Evolutionary conservation across 2,888 invertebrate species (phyloP).

Genomic region (Morpho helenor): DNA sequence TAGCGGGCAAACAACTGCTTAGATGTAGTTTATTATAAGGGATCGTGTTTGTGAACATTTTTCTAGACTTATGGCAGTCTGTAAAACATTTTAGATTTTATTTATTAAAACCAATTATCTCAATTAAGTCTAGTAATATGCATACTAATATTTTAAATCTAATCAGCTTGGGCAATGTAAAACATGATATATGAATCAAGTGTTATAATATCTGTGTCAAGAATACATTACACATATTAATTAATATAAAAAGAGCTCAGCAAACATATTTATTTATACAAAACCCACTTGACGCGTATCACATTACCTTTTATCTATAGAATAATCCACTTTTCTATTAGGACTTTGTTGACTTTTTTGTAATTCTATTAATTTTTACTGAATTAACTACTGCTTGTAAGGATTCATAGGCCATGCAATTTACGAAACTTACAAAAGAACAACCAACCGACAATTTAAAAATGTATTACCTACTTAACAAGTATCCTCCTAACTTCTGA

Average conservation of each 20-base stretch:
- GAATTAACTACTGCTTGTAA: slow-evolving; percentile 61
- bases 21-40: no score
- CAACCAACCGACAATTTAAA: not conserved
- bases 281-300: slow-evolving; percentile 6
- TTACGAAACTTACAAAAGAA: slow-evolving; percentile 15
- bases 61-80: no score
- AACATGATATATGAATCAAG: no score
- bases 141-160: no score
- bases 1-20: no score
- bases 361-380: slow-evolving; percentile 70
- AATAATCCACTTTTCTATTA: slow-evolving; percentile 24
- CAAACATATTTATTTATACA: not conserved
- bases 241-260: not conserved
- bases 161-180: no score
- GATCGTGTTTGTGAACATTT: no score
- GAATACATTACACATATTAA: no score
- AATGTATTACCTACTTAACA: slow-evolving; percentile 3
- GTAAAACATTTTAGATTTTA: no score
- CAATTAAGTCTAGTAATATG: no score
- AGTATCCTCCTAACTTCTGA: slow-evolving; percentile 3
- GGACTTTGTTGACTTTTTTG: slow-evolving; percentile 49
- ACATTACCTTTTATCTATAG: slow-evolving; percentile 7
- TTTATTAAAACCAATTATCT: no score
- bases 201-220: no score
- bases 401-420: slow-evolving; percentile 56